These are phyloP conservation scores for Nipponacmea schrenckii DNA, from an alignment of 2,888 invertebrate species.

Conservation along the genomic window DNA sequence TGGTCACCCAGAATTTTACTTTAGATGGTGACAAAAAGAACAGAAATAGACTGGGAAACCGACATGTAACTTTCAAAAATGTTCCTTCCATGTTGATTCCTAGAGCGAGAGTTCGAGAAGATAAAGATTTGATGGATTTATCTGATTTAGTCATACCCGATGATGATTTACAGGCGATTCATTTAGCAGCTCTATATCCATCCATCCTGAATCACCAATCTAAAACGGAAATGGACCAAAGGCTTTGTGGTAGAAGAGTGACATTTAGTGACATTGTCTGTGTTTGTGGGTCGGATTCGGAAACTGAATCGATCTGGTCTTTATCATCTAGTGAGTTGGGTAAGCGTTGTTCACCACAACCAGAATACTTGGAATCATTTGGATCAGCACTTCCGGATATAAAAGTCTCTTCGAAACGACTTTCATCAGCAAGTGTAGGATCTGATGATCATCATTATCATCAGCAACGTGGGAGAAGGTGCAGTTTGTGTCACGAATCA, in stretches of 20 bases:
- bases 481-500: slow-evolving; percentile 27
- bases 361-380: slow-evolving; percentile 31
- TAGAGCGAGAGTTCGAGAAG: slow-evolving; percentile 17
- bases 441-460: not conserved
- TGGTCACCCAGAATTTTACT: not conserved
- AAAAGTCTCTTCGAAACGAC: not conserved
- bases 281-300: not conserved
- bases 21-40: not conserved
- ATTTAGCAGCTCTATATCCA: not conserved
- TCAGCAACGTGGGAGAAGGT: not conserved
- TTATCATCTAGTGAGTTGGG: not conserved
- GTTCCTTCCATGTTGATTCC: slow-evolving; percentile 28
- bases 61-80: slow-evolving; percentile 17
- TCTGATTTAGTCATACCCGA: slow-evolving; percentile 17
- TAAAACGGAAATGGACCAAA: not conserved
- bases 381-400: slow-evolving; percentile 17
- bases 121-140: slow-evolving; percentile 13
- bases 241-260: not conserved
- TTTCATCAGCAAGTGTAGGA: not conserved
- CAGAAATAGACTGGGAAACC: slow-evolving; percentile 1
- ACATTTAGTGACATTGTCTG: not conserved
- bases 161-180: slow-evolving; percentile 19
- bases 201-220: too few relatives aligned
- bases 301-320: not conserved
- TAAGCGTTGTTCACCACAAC: slow-evolving; percentile 7